A percentile compares a stretch with the other conserved stretches of the same genome.
Evolutionary conservation across 2,888 invertebrate species (phyloP).

Genomic region (Erynnis tages): DNA sequence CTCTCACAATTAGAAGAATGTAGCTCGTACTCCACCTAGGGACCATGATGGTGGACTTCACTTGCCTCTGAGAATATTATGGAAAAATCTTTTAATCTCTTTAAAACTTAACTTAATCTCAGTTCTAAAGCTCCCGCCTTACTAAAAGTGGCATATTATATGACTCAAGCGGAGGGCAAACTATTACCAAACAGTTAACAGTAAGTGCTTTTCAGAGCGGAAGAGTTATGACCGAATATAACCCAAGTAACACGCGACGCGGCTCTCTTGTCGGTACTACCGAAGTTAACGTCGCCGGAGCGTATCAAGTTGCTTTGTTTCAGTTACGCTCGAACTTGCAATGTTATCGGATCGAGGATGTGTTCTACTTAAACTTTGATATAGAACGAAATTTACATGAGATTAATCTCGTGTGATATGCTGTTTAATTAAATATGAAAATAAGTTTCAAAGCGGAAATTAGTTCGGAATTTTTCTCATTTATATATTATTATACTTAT

Average conservation of each 20-base stretch:
- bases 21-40: too few species aligned
- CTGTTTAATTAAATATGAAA: too few species aligned
- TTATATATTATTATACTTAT: too few species aligned
- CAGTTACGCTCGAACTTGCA: neutral
- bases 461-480: too few species aligned
- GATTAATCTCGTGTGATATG: too few species aligned
- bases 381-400: neutral
- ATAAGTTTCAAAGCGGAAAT: too few species aligned
- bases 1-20: too few species aligned
- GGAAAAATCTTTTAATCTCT: too few species aligned
- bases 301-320: conserved; percentile 16
- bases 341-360: neutral
- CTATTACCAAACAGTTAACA: conserved; percentile 19
- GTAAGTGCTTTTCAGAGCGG: conserved; percentile 12
- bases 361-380: neutral
- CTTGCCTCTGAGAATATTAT: too few species aligned
- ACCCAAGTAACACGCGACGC: conserved; percentile 10
- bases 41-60: too few species aligned
- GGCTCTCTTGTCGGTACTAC: neutral
- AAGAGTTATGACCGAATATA: conserved; percentile 14
- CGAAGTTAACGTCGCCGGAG: conserved; percentile 15
- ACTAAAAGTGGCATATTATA: neutral
- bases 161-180: neutral
- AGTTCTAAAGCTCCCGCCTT: too few species aligned
- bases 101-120: too few species aligned